phyloP scores from a whole-genome alignment of 2,888 invertebrate genomes.

The Dione juno region DNA sequence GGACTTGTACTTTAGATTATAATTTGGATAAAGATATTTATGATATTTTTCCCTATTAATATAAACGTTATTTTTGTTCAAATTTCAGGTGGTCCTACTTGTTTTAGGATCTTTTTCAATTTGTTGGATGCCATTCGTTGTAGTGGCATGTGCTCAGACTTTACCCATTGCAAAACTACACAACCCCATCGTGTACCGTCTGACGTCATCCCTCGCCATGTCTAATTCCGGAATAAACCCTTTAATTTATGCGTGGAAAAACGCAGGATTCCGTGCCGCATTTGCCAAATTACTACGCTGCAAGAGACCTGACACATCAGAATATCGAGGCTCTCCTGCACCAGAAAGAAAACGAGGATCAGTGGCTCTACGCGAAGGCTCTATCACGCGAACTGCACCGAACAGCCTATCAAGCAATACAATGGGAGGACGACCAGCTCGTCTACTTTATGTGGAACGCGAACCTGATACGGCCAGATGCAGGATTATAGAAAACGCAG shows the following conservation, averaged over 20 bases:
- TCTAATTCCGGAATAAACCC: slow-evolving; percentile 92
- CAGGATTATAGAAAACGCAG: slow-evolving; percentile 80
- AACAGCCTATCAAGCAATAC: slow-evolving; percentile 55
- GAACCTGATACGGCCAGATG: slow-evolving; percentile 68
- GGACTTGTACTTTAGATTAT: not conserved
- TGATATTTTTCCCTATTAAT: not conserved
- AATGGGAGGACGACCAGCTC: slow-evolving; percentile 73
- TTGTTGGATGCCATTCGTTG: slow-evolving; percentile 92
- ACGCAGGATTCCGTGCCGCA: slow-evolving; percentile 88
- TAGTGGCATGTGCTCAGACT: slow-evolving; percentile 86
- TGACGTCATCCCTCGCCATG: slow-evolving; percentile 88
- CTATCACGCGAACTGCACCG: slow-evolving; percentile 69
- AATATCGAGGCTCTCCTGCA: slow-evolving; percentile 82
- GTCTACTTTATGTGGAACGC: slow-evolving; percentile 70
- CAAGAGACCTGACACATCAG: slow-evolving; percentile 84
- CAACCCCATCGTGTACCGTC: slow-evolving; percentile 84
- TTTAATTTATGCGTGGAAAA: slow-evolving; percentile 93
- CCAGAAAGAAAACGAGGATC: slow-evolving; percentile 81
- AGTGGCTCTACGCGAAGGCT: slow-evolving; percentile 76
- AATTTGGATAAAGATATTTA: not conserved
- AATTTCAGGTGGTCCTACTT: slow-evolving; percentile 87
- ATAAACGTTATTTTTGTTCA: not conserved
- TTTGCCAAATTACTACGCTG: slow-evolving; percentile 87
- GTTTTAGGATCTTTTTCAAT: slow-evolving; percentile 91
- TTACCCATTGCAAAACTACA: slow-evolving; percentile 78